These are phyloP conservation scores for Bugulina stolonifera DNA, from an alignment of 2,888 invertebrate species.

Conservation along the genomic window DNA sequence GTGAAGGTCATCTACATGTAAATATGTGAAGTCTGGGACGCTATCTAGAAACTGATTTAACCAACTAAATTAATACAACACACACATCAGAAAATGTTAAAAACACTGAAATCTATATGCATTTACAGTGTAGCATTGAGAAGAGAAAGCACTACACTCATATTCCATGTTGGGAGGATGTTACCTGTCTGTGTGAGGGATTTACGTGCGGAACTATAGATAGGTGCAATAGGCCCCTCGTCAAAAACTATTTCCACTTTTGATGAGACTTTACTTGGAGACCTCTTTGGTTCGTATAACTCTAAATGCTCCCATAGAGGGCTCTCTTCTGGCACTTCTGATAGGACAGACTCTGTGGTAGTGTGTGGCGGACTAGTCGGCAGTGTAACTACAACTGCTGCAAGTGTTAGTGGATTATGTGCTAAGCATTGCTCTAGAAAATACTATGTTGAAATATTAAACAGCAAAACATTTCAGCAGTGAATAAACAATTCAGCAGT, in stretches of 20 bases:
- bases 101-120: too few relatives aligned
- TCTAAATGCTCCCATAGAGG: slow-evolving; percentile 10
- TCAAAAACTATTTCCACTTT: slow-evolving; percentile 18
- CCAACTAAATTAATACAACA: too few relatives aligned
- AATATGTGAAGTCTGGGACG: too few relatives aligned
- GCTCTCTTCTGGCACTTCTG: slow-evolving; percentile 21
- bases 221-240: neutral
- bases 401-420: slow-evolving; percentile 22
- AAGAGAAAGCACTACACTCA: too few relatives aligned
- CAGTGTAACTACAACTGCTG: neutral
- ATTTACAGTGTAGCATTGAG: too few relatives aligned
- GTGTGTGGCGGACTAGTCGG: neutral
- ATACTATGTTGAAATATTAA: neutral
- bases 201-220: neutral
- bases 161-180: neutral
- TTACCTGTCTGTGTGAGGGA: neutral
- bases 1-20: too few relatives aligned
- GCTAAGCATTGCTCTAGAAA: neutral
- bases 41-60: too few relatives aligned
- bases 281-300: neutral
- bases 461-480: neutral
- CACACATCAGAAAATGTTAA: too few relatives aligned
- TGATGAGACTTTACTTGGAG: neutral
- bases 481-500: too few relatives aligned
- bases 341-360: neutral